Conservation (phyloP, 2,888 invertebrate species). For the Zele albiditarsus region DNA sequence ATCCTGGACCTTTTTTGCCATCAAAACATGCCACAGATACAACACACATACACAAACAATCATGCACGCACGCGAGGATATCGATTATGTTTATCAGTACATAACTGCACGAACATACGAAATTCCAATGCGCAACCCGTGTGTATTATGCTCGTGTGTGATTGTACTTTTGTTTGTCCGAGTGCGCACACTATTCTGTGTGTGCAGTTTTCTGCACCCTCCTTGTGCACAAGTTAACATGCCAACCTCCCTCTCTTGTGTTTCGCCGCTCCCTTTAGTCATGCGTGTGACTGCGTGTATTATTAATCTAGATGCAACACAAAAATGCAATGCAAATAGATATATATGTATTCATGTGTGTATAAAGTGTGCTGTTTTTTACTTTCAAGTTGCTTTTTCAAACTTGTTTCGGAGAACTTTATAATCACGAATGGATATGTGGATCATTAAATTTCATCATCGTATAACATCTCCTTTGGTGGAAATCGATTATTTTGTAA, state of each 20-base stretch:
- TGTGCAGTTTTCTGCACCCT: not conserved
- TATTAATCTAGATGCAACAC: not conserved
- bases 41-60: too few relatives aligned
- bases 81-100: constrained; percentile 41
- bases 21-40: not conserved
- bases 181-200: not conserved
- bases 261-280: too few relatives aligned
- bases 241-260: too few relatives aligned
- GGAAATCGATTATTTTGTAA: too few relatives aligned
- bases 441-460: constrained; percentile 11
- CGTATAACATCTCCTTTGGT: not conserved
- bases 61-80: constrained; percentile 32
- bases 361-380: not conserved
- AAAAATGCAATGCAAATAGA: not conserved
- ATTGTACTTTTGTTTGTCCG: not conserved
- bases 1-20: constrained; percentile 28
- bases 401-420: constrained; percentile 8
- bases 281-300: too few relatives aligned
- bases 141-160: constrained; percentile 4
- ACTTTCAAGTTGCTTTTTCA: too few relatives aligned
- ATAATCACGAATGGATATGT: constrained; percentile 15
- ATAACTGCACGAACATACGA: constrained; percentile 35
- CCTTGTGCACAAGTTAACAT: not conserved
- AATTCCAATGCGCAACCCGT: constrained; percentile 41
- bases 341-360: not conserved